Evolutionary conservation across 2,797 vertebrate species (phyloP).

Genomic region (Acrossocheilus wenchowensis): DNA sequence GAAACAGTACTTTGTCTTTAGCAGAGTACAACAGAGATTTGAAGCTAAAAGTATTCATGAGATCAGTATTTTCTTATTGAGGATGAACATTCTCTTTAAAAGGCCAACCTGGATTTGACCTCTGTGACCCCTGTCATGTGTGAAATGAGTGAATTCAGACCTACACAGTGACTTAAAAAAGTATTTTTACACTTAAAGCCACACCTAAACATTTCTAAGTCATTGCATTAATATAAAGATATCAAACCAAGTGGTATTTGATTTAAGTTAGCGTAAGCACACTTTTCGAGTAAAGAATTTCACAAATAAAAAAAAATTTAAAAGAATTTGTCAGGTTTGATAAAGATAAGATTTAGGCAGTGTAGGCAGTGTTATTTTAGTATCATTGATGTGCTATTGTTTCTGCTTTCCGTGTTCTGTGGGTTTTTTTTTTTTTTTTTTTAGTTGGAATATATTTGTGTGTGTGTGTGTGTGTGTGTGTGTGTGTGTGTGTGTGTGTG

Average conservation of each 20-base stretch:
- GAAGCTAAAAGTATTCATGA: not conserved
- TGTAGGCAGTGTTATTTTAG: too few relatives aligned
- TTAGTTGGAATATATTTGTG: too few relatives aligned
- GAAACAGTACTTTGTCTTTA: constrained; percentile 36
- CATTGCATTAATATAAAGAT: not conserved
- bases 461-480: too few relatives aligned
- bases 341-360: too few relatives aligned
- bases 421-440: too few relatives aligned
- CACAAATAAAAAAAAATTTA: not conserved
- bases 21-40: not conserved
- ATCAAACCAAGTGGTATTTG: not conserved
- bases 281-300: not conserved
- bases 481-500: too few relatives aligned
- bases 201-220: not conserved
- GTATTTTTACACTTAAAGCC: not conserved
- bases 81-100: not conserved
- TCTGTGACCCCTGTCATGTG: not conserved
- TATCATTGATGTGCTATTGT: too few relatives aligned
- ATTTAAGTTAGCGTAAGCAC: not conserved
- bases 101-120: not conserved
- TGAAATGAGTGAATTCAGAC: not conserved
- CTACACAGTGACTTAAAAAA: not conserved
- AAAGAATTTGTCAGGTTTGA: too few relatives aligned
- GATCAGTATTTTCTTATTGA: not conserved
- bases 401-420: too few relatives aligned